phyloP scores from a whole-genome alignment of 2,797 vertebrate species.

The Craterocephalus amniculus region DNA sequence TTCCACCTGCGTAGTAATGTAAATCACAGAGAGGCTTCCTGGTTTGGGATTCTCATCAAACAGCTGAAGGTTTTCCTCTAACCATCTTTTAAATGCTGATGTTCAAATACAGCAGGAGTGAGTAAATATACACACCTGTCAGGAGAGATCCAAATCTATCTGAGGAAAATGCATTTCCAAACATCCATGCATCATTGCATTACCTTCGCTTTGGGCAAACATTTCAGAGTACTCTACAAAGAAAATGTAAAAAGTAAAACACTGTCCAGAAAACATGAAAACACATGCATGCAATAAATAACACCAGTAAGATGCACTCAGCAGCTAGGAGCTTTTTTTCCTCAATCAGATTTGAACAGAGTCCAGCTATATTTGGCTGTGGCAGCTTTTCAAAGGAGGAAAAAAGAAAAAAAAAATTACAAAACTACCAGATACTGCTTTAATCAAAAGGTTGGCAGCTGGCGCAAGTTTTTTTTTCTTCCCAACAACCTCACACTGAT shows the following conservation, averaged over 20 bases:
- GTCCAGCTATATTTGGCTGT: slow-evolving; percentile 33
- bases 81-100: neutral
- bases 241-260: neutral
- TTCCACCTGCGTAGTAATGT: slow-evolving; percentile 60
- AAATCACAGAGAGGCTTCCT: slow-evolving; percentile 61
- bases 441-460: slow-evolving; percentile 72
- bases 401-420: slow-evolving; percentile 64
- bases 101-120: slow-evolving; percentile 4
- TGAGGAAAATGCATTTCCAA: slow-evolving; percentile 8
- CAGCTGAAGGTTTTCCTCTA: slow-evolving; percentile 25
- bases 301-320: slow-evolving; percentile 28
- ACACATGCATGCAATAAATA: slow-evolving; percentile 38
- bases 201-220: neutral
- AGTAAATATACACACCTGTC: slow-evolving; percentile 15
- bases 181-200: neutral
- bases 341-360: slow-evolving; percentile 48
- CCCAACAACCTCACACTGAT: slow-evolving; percentile 21
- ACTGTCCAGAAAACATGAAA: slow-evolving; percentile 19
- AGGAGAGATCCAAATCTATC: neutral
- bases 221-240: neutral
- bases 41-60: slow-evolving; percentile 44
- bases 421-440: slow-evolving; percentile 68
- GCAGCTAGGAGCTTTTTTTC: slow-evolving; percentile 21
- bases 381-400: slow-evolving; percentile 55
- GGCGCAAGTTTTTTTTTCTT: slow-evolving; percentile 32